A percentile compares a stretch with the other conserved stretches of the same genome.
Conservation (phyloP, 37 sponge, comb jelly and placozoan species). For the Axinella damicornis region DNA sequence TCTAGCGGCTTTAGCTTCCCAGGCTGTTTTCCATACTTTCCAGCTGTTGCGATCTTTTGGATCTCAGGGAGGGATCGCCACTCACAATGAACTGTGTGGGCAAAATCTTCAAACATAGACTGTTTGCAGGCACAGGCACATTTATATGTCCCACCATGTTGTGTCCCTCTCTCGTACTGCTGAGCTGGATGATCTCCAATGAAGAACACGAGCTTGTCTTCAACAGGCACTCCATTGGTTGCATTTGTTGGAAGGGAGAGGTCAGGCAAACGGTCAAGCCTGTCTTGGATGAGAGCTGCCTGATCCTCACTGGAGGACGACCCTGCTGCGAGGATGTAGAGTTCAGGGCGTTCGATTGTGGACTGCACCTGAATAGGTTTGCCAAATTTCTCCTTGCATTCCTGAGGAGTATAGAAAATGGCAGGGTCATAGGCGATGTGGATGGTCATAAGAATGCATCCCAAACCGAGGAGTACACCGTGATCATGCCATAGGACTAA, state of each 20-base stretch:
- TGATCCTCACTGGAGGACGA: too few species aligned
- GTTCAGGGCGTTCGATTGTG: slow-evolving; percentile 18
- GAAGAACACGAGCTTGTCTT: slow-evolving; percentile 32
- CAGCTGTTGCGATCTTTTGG: slow-evolving; percentile 2
- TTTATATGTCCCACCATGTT: slow-evolving; percentile 36
- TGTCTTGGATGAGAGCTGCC: slow-evolving; percentile 34
- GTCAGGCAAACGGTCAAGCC: slow-evolving; percentile 5
- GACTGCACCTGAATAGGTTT: slow-evolving; percentile 8
- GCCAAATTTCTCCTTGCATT: not conserved
- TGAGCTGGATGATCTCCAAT: slow-evolving; percentile 50
- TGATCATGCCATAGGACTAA: slow-evolving; percentile 46
- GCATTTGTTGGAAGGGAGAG: not conserved
- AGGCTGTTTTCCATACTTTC: slow-evolving; percentile 13
- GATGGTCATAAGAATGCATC: slow-evolving; percentile 33
- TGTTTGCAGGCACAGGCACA: slow-evolving; percentile 25
- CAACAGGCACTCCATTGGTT: slow-evolving; percentile 19
- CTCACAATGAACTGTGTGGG: slow-evolving; percentile 18
- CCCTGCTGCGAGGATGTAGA: slow-evolving; percentile 27
- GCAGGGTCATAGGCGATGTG: slow-evolving; percentile 22
- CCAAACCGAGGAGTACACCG: slow-evolving; percentile 15
- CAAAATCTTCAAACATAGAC: slow-evolving; percentile 2
- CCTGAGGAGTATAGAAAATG: slow-evolving; percentile 25
- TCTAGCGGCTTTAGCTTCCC: slow-evolving; percentile 18
- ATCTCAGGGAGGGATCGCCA: slow-evolving; percentile 11
- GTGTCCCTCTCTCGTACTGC: too few species aligned